Conservation (phyloP, 2,888 invertebrate species). For the Myathropa florea region DNA sequence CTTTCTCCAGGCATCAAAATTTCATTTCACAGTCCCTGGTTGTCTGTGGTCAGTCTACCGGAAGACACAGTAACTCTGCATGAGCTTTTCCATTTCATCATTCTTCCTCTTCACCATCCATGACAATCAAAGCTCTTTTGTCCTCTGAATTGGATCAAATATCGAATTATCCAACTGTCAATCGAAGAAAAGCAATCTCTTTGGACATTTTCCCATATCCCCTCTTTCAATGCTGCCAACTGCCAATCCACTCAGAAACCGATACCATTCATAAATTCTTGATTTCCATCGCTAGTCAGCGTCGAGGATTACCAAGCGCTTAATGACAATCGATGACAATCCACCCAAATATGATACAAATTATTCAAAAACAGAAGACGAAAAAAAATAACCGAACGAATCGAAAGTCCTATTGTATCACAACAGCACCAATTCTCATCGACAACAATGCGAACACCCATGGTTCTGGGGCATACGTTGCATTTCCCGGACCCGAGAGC, state of each 20-base stretch:
- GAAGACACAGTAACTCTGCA: not conserved
- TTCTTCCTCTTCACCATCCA: too few relatives aligned
- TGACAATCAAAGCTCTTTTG: not conserved
- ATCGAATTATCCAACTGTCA: not conserved
- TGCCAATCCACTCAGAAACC: conserved; percentile 18
- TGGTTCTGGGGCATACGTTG: conserved; percentile 27
- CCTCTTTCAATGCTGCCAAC: not conserved
- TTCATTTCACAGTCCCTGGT: not conserved
- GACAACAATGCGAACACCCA: conserved; percentile 13
- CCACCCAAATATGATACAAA: conserved; percentile 18
- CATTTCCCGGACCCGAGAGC: not conserved
- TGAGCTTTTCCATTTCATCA: not conserved
- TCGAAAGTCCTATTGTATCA: conserved; percentile 15
- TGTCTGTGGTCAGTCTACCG: not conserved
- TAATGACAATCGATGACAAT: conserved; percentile 12
- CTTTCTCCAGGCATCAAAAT: not conserved
- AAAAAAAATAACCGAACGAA: not conserved
- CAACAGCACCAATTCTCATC: conserved; percentile 18
- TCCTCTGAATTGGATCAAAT: not conserved
- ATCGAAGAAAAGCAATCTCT: not conserved
- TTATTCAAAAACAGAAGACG: conserved; percentile 8
- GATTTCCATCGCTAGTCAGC: conserved; percentile 1
- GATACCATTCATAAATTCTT: conserved; percentile 34
- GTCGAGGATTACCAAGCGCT: conserved; percentile 34
- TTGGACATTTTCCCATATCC: not conserved